phyloP scores from a whole-genome alignment of 2,113 vertebrate genomes.

The Nothobranchius kuhntae region DNA sequence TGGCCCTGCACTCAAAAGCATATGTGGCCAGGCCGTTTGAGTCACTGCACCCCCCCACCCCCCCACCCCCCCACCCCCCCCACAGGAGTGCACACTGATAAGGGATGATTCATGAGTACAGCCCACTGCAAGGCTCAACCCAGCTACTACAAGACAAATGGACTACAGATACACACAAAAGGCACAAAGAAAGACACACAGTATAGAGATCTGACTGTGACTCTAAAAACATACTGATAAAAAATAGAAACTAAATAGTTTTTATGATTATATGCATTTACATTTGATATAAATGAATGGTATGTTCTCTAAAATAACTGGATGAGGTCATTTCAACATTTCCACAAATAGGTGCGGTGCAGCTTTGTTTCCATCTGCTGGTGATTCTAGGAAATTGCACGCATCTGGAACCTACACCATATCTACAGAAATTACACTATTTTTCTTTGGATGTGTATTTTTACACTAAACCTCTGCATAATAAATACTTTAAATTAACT shows the following conservation, averaged over 20 bases:
- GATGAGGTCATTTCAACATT: neutral
- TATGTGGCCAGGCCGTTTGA: conserved; percentile 36
- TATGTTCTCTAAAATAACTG: neutral
- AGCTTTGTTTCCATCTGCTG: conserved; percentile 70
- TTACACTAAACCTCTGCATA: too few species aligned
- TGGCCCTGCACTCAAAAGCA: conserved; percentile 5
- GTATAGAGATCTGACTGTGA: neutral
- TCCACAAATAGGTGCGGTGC: neutral
- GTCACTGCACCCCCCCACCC: conserved; percentile 33
- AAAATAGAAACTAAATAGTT: neutral
- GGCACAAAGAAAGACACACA: neutral
- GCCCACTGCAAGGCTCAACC: conserved; percentile 25
- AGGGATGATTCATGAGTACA: conserved; percentile 60
- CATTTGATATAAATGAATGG: neutral
- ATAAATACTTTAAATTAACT: too few species aligned
- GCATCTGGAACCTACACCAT: too few species aligned
- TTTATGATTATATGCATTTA: neutral
- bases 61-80: too few species aligned
- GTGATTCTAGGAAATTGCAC: conserved; percentile 9
- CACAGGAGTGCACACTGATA: conserved; percentile 36
- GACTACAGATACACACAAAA: conserved; percentile 8
- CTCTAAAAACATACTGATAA: neutral
- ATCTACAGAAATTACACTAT: too few species aligned
- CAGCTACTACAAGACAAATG: conserved; percentile 11
- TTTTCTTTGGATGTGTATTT: too few species aligned